A percentile compares a stretch with the other conserved stretches of the same genome.
Conservation (phyloP, 2,113 vertebrate species). For the Corynorhinus townsendii region DNA sequence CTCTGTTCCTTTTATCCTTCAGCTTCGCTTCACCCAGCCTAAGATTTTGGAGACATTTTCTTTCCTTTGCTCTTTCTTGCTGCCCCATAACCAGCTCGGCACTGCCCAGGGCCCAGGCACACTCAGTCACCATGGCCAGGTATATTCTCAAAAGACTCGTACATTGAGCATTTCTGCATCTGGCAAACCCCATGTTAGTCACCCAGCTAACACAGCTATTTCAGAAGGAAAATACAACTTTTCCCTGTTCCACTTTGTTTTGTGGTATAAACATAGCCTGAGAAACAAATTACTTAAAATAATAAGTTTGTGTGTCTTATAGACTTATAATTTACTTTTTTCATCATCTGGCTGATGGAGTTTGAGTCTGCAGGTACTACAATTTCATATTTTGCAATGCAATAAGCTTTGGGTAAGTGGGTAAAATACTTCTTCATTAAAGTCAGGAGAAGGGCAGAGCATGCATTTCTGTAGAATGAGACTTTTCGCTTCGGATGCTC, state of each 20-base stretch:
- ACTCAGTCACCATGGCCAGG: neutral
- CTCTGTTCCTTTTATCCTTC: neutral
- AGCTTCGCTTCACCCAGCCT: neutral
- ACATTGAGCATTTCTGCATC: neutral
- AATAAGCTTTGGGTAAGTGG: neutral
- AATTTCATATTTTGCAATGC: neutral
- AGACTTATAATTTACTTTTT: neutral
- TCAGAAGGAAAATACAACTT: neutral
- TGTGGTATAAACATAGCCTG: neutral
- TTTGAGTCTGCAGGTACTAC: neutral
- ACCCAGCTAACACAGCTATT: neutral
- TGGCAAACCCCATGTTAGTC: neutral
- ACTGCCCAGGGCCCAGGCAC: neutral
- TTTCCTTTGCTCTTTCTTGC: neutral
- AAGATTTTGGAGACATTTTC: neutral
- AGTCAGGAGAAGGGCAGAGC: neutral
- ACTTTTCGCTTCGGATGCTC: neutral
- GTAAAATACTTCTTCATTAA: neutral
- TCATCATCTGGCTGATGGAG: neutral
- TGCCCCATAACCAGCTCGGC: neutral
- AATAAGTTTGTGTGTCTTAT: neutral
- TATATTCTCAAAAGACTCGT: neutral
- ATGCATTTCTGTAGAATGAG: neutral
- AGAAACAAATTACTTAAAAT: constrained; percentile 13
- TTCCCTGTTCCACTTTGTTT: neutral